These are phyloP conservation scores for Rhopalosiphum padi DNA, from an alignment of 1,140 invertebrate genomes.

Conservation along the genomic window DNA sequence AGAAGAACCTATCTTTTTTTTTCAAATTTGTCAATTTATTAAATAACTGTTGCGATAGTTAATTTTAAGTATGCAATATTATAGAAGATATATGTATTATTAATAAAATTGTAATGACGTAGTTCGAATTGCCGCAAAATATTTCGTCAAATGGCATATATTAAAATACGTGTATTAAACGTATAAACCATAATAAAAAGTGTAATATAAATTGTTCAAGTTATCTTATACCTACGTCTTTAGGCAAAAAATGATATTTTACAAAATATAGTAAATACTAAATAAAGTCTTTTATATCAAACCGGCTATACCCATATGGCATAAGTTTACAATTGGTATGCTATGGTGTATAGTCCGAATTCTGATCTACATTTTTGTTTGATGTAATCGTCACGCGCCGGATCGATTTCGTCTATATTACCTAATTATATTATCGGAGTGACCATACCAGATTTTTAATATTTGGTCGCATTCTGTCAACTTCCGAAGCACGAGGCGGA, in stretches of 20 bases:
- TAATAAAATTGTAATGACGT: background rate
- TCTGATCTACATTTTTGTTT: background rate
- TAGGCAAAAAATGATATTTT: background rate
- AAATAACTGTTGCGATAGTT: background rate
- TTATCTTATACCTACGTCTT: background rate
- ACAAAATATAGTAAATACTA: background rate
- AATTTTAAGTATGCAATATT: background rate
- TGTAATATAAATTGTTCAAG: background rate
- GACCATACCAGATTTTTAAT: background rate
- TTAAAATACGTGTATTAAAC: background rate
- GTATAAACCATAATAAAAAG: background rate
- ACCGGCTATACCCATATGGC: background rate
- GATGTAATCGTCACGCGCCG: background rate
- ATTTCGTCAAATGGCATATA: background rate
- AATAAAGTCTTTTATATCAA: background rate
- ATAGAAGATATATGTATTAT: background rate
- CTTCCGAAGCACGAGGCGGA: slow-evolving; percentile 50
- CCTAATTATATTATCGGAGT: background rate
- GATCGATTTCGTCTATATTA: background rate
- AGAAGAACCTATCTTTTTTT: background rate
- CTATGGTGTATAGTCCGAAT: background rate
- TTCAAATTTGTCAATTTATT: background rate
- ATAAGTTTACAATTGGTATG: background rate
- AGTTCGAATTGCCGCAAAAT: background rate
- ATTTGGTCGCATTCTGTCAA: slow-evolving; percentile 44